Base-by-base conservation (phyloP, 2,113 vertebrate genomes). In the Ondatra zibethicus region DNA sequence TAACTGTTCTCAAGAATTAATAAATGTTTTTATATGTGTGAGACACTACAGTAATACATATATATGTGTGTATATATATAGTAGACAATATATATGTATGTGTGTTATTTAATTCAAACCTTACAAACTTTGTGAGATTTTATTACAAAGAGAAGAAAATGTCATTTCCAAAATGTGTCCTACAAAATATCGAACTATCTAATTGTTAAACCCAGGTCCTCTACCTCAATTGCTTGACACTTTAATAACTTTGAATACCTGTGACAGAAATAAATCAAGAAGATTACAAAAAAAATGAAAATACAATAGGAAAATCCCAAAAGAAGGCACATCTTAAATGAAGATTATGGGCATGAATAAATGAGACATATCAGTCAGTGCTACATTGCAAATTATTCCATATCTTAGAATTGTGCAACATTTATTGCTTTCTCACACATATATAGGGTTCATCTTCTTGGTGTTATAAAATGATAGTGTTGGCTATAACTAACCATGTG, bases 181-280 rank as follows among this genome's bases (percentile, higher is more conserved):
- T 68, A 75, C 29, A 12, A 95, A 61, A 52, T 23, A 84, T 5
- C 2, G 21, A 58, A 96, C 87, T 92, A 84, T 81, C 42, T 23
- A 84, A 68, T n/a, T 27, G 4, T 66, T 75, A 91, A 85, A 73
- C 2, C 3, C 27, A 63, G 23, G 23, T 68, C 47, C 78, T 42
- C 52, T 68, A 78, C 47, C 16, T 45, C 33, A 92, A 4, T 42
- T 52, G 23, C 12, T 13, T 90, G 0, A 36, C 25, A 73, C 42
- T 45, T 86, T 47, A 68, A 70, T 9, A 14, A 39, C 47, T 12
- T 50, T 82, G 16, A 87, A 87, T 52, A 88, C 3, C 4, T 81
- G 73, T 75, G 25, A 72, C 27, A 78, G 33, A 87, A 76, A 84
- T 3, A 78, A 91, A 27, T 80, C 11, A n/a, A 52, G 8, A 45